Percentiles rank a stretch among this genome's conserved stretches.
These are phyloP conservation scores for Apamea monoglypha DNA, from an alignment of 2,888 invertebrate genomes.

Conservation along the genomic window DNA sequence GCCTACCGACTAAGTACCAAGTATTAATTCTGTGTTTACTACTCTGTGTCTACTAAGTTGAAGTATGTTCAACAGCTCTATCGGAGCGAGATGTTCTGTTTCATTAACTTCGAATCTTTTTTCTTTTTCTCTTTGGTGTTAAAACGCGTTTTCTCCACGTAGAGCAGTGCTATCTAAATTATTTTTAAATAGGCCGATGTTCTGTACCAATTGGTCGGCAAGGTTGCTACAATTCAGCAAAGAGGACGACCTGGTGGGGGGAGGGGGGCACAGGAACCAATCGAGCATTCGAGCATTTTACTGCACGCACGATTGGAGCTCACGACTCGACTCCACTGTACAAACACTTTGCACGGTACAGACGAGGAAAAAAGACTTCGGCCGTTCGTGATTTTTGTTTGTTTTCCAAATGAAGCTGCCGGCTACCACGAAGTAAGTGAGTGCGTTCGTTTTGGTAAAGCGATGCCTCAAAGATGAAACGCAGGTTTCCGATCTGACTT, in stretches of 20 bases:
- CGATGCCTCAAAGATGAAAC: constrained; percentile 32
- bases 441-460: constrained; percentile 42
- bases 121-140: neutral
- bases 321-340: constrained; percentile 80
- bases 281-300: constrained; percentile 77
- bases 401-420: constrained; percentile 61
- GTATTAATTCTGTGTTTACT: constrained; percentile 3
- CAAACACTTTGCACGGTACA: constrained; percentile 76
- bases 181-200: constrained; percentile 58
- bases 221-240: constrained; percentile 73
- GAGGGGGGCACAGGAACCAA: constrained; percentile 76
- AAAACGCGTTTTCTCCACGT: neutral
- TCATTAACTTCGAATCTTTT: neutral
- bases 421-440: constrained; percentile 48
- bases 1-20: neutral
- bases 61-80: neutral
- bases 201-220: constrained; percentile 62
- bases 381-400: constrained; percentile 65
- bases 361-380: constrained; percentile 69
- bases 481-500: constrained; percentile 17
- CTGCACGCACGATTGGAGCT: constrained; percentile 86
- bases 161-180: constrained; percentile 16
- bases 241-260: constrained; percentile 68
- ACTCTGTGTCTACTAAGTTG: neutral
- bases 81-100: neutral